phyloP scores from a whole-genome alignment of 2,888 invertebrate genomes.

The Plagodis dolabraria region DNA sequence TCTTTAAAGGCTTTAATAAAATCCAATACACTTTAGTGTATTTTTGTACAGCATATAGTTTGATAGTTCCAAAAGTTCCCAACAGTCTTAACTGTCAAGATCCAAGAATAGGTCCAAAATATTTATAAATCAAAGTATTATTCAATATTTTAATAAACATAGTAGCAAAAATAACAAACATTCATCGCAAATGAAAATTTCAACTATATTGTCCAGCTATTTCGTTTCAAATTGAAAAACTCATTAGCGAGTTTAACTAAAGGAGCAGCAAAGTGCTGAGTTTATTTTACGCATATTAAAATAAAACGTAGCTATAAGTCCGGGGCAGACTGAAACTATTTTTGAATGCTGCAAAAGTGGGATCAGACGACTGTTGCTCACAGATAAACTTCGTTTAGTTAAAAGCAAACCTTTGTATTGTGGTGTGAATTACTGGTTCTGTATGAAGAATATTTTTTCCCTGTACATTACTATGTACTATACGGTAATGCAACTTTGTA shows the following conservation, averaged over 20 bases:
- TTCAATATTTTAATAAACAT: neutral
- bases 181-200: conserved; percentile 2
- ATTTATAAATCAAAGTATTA: neutral
- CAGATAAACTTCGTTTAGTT: conserved; percentile 60
- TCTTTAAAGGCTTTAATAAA: too few species aligned
- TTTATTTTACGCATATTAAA: conserved; percentile 43
- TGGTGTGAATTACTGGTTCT: conserved; percentile 35
- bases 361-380: conserved; percentile 53
- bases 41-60: too few species aligned
- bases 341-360: conserved; percentile 49
- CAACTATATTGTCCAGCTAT: conserved; percentile 11
- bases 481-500: too few species aligned
- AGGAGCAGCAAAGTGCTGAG: conserved; percentile 36
- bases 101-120: too few species aligned
- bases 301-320: conserved; percentile 39
- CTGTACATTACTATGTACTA: too few species aligned
- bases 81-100: too few species aligned
- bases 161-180: too few species aligned
- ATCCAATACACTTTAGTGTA: too few species aligned
- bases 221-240: conserved; percentile 38
- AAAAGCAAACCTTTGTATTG: conserved; percentile 57
- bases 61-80: too few species aligned
- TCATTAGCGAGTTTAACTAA: conserved; percentile 40
- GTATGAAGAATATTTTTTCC: too few species aligned
- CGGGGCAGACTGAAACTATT: conserved; percentile 45